These are phyloP conservation scores for Amphiprion ocellaris DNA, from an alignment of 2,113 vertebrate genomes.

Conservation along the genomic window DNA sequence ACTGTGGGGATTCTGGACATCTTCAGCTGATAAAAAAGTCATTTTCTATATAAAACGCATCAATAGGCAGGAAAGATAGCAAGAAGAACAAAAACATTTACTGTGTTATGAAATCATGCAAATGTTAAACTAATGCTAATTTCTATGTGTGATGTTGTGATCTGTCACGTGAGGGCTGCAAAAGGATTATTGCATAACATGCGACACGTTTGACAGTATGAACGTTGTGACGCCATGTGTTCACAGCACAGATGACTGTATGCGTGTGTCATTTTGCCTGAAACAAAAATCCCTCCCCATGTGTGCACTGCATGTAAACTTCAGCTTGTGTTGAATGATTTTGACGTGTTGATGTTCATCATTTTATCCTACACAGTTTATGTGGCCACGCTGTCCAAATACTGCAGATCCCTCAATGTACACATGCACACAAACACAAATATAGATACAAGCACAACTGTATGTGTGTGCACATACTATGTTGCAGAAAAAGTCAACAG, in stretches of 20 bases:
- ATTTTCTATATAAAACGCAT: slow-evolving; percentile 27
- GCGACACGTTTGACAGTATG: slow-evolving; percentile 10
- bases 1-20: slow-evolving; percentile 29
- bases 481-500: too few relatives aligned
- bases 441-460: background rate
- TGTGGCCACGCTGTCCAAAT: background rate
- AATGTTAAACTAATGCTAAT: background rate
- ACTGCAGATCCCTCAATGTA: too few relatives aligned
- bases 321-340: background rate
- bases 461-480: too few relatives aligned
- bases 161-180: background rate
- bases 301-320: background rate
- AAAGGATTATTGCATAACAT: background rate
- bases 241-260: background rate
- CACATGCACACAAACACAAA: background rate
- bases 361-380: background rate
- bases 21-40: slow-evolving; percentile 34
- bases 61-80: background rate
- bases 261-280: slow-evolving; percentile 5
- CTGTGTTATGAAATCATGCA: slow-evolving; percentile 4
- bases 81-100: background rate
- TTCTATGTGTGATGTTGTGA: background rate
- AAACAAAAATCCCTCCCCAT: background rate
- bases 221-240: slow-evolving; percentile 3
- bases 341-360: slow-evolving; percentile 2